Base-by-base conservation (phyloP, 2,797 vertebrate genomes). In the Hephaestus fuliginosus region DNA sequence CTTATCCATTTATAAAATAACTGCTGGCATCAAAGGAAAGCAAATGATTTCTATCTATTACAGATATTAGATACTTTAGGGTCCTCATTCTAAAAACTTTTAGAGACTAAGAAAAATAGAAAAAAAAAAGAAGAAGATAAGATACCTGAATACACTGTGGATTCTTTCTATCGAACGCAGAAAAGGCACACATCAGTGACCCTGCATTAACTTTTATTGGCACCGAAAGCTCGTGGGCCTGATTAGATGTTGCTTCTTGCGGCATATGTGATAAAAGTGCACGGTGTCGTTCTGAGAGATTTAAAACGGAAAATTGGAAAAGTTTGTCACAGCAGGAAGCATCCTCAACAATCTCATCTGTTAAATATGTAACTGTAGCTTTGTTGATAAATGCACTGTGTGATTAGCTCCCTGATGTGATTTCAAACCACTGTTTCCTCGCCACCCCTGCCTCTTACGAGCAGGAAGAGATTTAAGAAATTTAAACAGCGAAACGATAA, bases 231-330 rank as follows among this genome's bases (percentile, higher is more conserved):
- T 15, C 30, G 33, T 36, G 56, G 20, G 58, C 33, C 55, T 84
- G 85, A 86, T 89, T 82, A 73, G 51, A 78, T 66, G 17, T 2
- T 51, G 76, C 57, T 25, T 77, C 60, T 65, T 17, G 58, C 41
- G 70, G 69, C 65, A 53, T 10, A 49, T 28, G 56, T 56, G 52
- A 68, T 68, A 58, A 64, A 70, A 64, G 70, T 3, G 43, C 56
- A 49, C 13, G 5, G 58, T 28, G 51, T 58, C 11, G 1, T 58
- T 64, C 5, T 14, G n/a, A 17, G 46, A 17, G 51, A 51, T 58
- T 70, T 56, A 25, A 71, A 76, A 78, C 12, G 65, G 62, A 44
- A 72, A 66, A 72, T 56, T 56, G 53, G 49, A 66, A 41, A 79
- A 67, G 77, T 74, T 57, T 39, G 53, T 65, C 82, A 28, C 67